A percentile compares a stretch with the other conserved stretches of the same genome.
These are phyloP conservation scores for Chondrilla cf. caribensis DNA, from an alignment of 37 sponge, comb jelly and placozoan species.

Conservation along the genomic window DNA sequence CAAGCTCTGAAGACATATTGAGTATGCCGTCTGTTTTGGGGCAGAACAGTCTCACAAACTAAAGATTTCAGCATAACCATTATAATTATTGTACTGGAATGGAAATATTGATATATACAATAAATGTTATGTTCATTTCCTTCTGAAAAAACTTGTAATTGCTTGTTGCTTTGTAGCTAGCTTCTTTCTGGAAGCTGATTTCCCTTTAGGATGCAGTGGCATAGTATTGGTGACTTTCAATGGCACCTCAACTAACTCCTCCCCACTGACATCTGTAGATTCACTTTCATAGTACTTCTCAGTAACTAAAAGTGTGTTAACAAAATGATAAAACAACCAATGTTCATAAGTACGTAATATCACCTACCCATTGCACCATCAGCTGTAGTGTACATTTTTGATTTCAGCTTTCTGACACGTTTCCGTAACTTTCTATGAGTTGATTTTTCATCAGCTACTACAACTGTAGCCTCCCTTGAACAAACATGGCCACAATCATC, in stretches of 20 bases:
- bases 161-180: constrained; percentile 40
- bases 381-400: constrained; percentile 52
- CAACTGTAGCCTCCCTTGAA: not conserved
- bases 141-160: constrained; percentile 53
- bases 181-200: not conserved
- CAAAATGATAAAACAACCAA: no score
- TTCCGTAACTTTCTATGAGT: constrained; percentile 42
- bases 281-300: constrained; percentile 63
- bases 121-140: not conserved
- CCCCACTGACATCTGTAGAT: constrained; percentile 70
- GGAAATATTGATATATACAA: no score
- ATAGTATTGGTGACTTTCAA: not conserved
- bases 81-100: no score
- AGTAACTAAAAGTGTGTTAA: constrained; percentile 74
- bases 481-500: not conserved
- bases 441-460: not conserved
- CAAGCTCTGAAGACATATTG: not conserved
- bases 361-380: constrained; percentile 73
- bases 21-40: not conserved
- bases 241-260: constrained; percentile 17
- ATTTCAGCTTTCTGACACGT: constrained; percentile 46
- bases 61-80: no score
- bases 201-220: not conserved
- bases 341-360: no score
- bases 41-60: not conserved